A percentile compares a stretch with the other conserved stretches of the same genome.
Evolutionary conservation across 2,888 invertebrate genomes (phyloP).

Genomic region (Leptinotarsa juncta): DNA sequence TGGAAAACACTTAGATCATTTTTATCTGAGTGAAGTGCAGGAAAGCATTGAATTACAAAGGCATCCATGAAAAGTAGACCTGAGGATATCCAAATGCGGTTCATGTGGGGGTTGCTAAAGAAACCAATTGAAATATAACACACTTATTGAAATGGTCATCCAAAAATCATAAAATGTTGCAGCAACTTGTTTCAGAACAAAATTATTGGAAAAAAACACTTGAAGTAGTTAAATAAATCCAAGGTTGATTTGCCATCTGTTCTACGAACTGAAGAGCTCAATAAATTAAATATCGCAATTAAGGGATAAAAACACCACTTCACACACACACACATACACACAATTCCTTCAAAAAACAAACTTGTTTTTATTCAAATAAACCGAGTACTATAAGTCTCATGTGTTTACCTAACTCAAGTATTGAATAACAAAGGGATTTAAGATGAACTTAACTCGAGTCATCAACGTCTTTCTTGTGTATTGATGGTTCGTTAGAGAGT

Average conservation of each 20-base stretch:
- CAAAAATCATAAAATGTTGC: too few relatives aligned
- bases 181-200: too few relatives aligned
- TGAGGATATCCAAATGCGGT: too few relatives aligned
- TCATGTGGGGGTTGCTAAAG: too few relatives aligned
- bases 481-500: slow-evolving; percentile 1
- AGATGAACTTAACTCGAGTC: not conserved
- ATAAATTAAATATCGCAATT: not conserved
- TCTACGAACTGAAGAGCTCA: not conserved
- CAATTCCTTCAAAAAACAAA: slow-evolving; percentile 2
- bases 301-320: not conserved
- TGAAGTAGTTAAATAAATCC: too few relatives aligned
- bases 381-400: not conserved
- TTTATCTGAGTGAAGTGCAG: too few relatives aligned
- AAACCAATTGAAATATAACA: too few relatives aligned
- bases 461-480: slow-evolving; percentile 1
- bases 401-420: slow-evolving; percentile 1
- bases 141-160: too few relatives aligned
- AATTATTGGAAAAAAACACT: too few relatives aligned
- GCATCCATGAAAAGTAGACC: too few relatives aligned
- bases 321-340: not conserved
- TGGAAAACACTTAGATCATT: too few relatives aligned
- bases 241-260: not conserved
- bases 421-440: not conserved
- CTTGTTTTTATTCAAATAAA: not conserved
- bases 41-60: too few relatives aligned